A percentile compares a stretch with the other conserved stretches of the same genome.
Evolutionary conservation across 2,888 invertebrate species (phyloP).

Genomic region (Caenorhabditis auriculariae): DNA sequence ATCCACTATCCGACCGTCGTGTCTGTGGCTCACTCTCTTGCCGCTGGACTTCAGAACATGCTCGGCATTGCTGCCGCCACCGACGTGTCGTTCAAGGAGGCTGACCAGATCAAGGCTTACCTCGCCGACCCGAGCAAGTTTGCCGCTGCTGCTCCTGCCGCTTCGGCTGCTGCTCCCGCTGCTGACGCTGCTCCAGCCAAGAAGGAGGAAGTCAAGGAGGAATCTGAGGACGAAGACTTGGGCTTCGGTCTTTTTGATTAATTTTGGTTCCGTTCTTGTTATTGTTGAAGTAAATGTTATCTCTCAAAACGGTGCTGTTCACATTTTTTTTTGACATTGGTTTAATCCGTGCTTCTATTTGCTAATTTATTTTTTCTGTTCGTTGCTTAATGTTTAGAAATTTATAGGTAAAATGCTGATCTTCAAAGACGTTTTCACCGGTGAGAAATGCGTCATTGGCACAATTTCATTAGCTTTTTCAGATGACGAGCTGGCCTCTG

Average conservation of each 20-base stretch:
- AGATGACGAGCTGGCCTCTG: conserved; percentile 98
- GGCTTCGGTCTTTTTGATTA: conserved; percentile 77
- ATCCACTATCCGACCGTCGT: conserved; percentile 95
- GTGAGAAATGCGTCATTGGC: no score
- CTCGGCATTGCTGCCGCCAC: conserved; percentile 94
- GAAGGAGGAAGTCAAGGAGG: conserved; percentile 77
- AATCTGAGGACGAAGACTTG: conserved; percentile 88
- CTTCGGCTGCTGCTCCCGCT: conserved; percentile 71
- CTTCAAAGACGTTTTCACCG: conserved; percentile 91
- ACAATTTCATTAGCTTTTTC: conserved; percentile 65
- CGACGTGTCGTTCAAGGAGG: conserved; percentile 92
- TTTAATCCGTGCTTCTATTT: neutral
- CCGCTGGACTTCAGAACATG: conserved; percentile 96
- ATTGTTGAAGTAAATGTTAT: no score
- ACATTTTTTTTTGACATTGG: no score
- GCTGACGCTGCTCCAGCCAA: conserved; percentile 71
- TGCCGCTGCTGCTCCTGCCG: conserved; percentile 73
- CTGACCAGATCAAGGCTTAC: conserved; percentile 67
- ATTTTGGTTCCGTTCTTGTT: no score
- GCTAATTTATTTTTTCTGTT: conserved; percentile 9
- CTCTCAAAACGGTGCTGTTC: no score
- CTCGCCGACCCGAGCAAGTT: conserved; percentile 91
- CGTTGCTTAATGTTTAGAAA: no score
- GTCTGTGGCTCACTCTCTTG: conserved; percentile 94
- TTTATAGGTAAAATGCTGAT: conserved; percentile 82